Base-by-base conservation (phyloP, 1,140 invertebrate species). In the Ectropis grisescens region DNA sequence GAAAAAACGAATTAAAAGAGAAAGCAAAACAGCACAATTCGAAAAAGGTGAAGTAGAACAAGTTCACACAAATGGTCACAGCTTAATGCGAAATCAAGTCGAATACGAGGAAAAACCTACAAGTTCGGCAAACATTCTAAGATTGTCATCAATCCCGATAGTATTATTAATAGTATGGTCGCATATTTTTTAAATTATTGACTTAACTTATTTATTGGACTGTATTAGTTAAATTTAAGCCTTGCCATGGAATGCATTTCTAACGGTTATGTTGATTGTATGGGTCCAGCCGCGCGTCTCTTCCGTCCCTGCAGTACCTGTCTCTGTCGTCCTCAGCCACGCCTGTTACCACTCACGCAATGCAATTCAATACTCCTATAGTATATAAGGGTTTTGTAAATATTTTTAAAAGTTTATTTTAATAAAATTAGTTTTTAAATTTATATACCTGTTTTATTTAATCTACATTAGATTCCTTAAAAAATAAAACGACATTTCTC, bases 201-300 rank as follows among this genome's bases (percentile, higher is more conserved):
- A 45, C 28, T 53, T 70, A 54, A 74, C 38, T 71, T 70, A 80
- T 75, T 80, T 80, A 78, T 78, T 71, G 53, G 46, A 53, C 59
- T 61, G 59, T 47, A 9, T 4, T 22, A 22, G 9, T 22, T 4
- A 9, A 4, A 19, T 62, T 47, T 68, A 62, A 51, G 52, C 62
- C 68, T 76, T 75, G 75, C 72, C 72, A 80, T 76, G 56, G 50
- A 57, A 57, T 70, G 75, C 75, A 80, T 76, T 76, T 80, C 47
- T 47, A 25, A 44, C 28, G 41, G 24, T 38, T n/a, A 25, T 34
- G 33, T 47, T n/a, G 26, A 24, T 37, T 31, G 19, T 31, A 12
- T 34, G 33, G 33, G 32, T 33, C 25, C 16, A 44, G 52, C 47
- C 48, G 52, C 45, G 47, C 49, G 43, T 27, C 8, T 30, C 22